Percentiles rank a stretch among this genome's conserved stretches.
Evolutionary conservation across 2,113 vertebrate genomes (phyloP).

Genomic region (Illadopsis cleaveri): DNA sequence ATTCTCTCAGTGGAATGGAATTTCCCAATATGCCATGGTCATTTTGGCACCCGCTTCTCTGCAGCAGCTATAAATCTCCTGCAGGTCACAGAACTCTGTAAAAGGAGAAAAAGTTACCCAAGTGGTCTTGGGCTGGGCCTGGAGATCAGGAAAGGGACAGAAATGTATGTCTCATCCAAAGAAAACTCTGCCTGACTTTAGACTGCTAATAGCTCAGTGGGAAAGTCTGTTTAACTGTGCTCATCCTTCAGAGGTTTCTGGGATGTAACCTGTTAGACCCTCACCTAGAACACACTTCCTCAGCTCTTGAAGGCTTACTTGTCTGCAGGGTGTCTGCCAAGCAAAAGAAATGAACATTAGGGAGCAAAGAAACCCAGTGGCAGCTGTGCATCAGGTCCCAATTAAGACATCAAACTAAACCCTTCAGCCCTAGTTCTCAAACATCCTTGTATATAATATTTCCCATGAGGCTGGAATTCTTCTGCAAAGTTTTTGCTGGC

Average conservation of each 20-base stretch:
- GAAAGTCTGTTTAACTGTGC: conserved; percentile 14
- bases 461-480: conserved; percentile 54
- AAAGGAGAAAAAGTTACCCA: neutral
- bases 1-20: conserved; percentile 25
- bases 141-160: neutral
- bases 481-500: conserved; percentile 4
- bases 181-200: conserved; percentile 45
- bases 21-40: conserved; percentile 12
- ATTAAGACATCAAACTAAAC: conserved; percentile 69
- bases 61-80: conserved; percentile 39
- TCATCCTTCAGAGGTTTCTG: conserved; percentile 39
- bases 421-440: conserved; percentile 57
- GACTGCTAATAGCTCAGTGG: conserved; percentile 21
- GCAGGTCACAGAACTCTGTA: neutral
- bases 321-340: conserved; percentile 51
- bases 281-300: conserved; percentile 48
- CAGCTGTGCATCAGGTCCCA: conserved; percentile 66
- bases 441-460: conserved; percentile 60
- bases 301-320: conserved; percentile 30
- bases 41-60: conserved; percentile 23
- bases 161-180: conserved; percentile 37
- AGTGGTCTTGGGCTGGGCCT: neutral
- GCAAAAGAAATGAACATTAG: conserved; percentile 65
- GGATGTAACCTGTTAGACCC: conserved; percentile 52
- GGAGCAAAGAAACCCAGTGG: conserved; percentile 52